Evolutionary conservation across 2,113 vertebrate species (phyloP).

Genomic region (Siniperca knerii): DNA sequence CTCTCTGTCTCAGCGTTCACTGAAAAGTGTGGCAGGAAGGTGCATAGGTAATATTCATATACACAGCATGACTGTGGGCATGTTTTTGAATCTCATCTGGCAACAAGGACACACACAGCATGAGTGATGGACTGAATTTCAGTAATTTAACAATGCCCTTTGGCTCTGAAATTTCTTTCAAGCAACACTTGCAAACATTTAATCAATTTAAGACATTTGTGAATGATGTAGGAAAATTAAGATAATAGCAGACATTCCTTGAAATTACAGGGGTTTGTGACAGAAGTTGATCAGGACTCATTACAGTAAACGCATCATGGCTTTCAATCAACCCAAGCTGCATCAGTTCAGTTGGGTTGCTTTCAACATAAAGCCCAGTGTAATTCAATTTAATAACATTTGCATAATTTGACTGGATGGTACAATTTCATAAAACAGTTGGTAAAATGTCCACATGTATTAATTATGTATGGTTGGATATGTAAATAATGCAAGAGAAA

Average conservation of each 20-base stretch:
- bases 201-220: neutral
- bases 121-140: constrained; percentile 19
- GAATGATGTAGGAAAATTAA: neutral
- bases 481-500: neutral
- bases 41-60: constrained; percentile 13
- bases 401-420: neutral
- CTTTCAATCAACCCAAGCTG: neutral
- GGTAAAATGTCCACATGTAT: neutral
- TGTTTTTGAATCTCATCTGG: constrained; percentile 1
- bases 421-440: neutral
- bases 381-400: neutral
- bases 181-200: neutral
- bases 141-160: neutral
- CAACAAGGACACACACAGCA: constrained; percentile 24
- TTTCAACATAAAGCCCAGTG: neutral
- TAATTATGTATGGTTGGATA: neutral
- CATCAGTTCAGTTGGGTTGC: neutral
- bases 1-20: neutral
- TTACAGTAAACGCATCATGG: neutral
- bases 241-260: neutral
- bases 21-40: neutral
- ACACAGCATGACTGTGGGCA: constrained; percentile 9
- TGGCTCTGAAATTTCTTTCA: neutral
- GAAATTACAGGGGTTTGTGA: constrained; percentile 10
- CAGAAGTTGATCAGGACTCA: neutral